Base-by-base conservation (phyloP, 2,113 vertebrate species). In the Girardinichthys multiradiatus region DNA sequence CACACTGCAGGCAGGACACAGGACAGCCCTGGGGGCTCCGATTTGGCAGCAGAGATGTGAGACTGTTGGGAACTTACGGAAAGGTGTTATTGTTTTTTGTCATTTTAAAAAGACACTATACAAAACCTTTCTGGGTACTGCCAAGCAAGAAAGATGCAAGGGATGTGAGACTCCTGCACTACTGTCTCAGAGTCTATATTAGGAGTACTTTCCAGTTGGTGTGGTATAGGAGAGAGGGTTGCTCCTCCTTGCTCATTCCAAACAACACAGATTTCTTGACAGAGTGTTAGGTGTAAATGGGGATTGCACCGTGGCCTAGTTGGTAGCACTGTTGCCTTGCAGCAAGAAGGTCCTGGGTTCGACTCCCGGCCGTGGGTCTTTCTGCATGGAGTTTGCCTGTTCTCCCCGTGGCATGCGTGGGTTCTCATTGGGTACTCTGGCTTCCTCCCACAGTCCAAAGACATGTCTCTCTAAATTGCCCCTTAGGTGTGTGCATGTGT, bases 21-120 rank as follows among this genome's bases (percentile, higher is more conserved):
- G 61, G 54, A 80, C 70, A 60, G 75, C 57, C 72, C 76, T 45
- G 42, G 37, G 63, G 84, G 67, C 89, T 81, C 80, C 86, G 73
- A 89, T 91, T 93, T 93, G 93, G 92, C 93, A 91, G 62, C 48
- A 57, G 93, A 92, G 92, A 94, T 91, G 84, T 93, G 83, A 76
- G 87, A 87, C 83, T 80, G 83, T 42, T 74, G 71, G 27, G 64
- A 85, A 71, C 79, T 62, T 86, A 48, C 29, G 10, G 37, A 76
- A 54, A 72, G 65, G 24, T 42, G 12, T 64, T 69, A 70, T 90
- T 92, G 90, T 93, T 93, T 94, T 91, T 91, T 84, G 84, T 86
- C 42, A 84, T 66, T 51, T 62, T 82, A 35, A 64, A 42, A 19
- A 82, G 74, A 79, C 73, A 80, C 67, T 88, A 80, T 82, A 84